Evolutionary conservation across 2,888 invertebrate species (phyloP).

Genomic region (Lissocephala sabroskyi): DNA sequence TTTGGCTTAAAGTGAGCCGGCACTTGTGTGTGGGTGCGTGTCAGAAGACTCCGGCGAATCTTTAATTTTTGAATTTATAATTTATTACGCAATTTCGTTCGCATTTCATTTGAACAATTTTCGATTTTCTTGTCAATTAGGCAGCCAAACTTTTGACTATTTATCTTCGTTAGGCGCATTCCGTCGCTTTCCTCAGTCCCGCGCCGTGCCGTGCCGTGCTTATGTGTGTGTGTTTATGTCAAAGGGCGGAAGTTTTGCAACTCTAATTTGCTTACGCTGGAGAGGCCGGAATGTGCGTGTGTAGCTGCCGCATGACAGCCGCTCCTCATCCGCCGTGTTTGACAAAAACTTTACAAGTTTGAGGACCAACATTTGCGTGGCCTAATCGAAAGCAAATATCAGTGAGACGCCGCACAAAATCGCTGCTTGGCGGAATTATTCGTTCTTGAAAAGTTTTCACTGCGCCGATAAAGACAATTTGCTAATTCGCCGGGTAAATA

Average conservation of each 20-base stretch:
- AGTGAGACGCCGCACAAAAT: constrained; percentile 1
- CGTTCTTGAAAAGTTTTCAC: background rate
- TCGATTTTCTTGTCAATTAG: constrained; percentile 60
- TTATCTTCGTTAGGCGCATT: constrained; percentile 45
- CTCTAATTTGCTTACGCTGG: constrained; percentile 22
- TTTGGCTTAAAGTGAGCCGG: too few species aligned
- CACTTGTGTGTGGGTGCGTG: too few species aligned
- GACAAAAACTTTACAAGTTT: constrained; percentile 34
- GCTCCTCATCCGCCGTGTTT: constrained; percentile 2
- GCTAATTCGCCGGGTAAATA: constrained; percentile 1
- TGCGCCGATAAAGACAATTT: background rate
- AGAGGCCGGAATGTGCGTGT: background rate
- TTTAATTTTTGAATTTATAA: constrained; percentile 4
- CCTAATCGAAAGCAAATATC: constrained; percentile 32
- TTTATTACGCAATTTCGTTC: constrained; percentile 31
- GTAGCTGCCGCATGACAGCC: constrained; percentile 2
- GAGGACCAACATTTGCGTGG: constrained; percentile 18
- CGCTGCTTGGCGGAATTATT: constrained; percentile 12
- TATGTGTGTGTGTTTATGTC: constrained; percentile 13
- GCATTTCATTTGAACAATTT: constrained; percentile 51
- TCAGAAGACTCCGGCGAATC: too few species aligned
- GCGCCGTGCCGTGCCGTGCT: constrained; percentile 7
- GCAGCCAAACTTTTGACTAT: constrained; percentile 50
- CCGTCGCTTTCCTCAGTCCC: constrained; percentile 8
- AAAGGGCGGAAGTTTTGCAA: constrained; percentile 15